Conservation (phyloP, 2,113 vertebrate genomes). For the Brevimyrus niger region DNA sequence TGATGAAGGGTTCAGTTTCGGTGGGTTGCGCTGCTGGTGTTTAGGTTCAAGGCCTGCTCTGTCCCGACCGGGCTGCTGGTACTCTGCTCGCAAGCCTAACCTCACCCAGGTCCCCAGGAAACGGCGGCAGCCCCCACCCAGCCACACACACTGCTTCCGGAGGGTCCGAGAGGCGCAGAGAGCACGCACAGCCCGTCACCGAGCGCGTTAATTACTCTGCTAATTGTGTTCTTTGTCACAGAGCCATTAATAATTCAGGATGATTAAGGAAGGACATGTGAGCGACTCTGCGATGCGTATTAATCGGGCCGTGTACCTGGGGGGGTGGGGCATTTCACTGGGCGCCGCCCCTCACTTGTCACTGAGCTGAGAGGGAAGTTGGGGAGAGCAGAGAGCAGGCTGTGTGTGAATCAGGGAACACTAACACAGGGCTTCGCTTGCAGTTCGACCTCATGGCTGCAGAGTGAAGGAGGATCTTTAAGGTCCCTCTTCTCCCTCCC, state of each 20-base stretch:
- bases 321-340: not conserved
- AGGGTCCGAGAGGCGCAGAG: not conserved
- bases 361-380: not conserved
- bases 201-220: not conserved
- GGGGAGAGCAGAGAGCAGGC: not conserved
- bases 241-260: constrained; percentile 3
- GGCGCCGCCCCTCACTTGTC: not conserved
- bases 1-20: not conserved
- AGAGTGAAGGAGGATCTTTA: not conserved
- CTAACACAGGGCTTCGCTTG: not conserved
- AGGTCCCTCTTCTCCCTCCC: not conserved
- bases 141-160: not conserved
- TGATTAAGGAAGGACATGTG: constrained; percentile 7
- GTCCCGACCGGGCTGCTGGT: not conserved
- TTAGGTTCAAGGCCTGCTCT: not conserved
- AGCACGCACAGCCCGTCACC: not conserved
- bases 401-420: not conserved
- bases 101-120: not conserved
- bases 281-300: not conserved
- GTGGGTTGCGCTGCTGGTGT: not conserved
- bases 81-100: not conserved
- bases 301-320: constrained; percentile 1
- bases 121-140: not conserved
- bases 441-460: not conserved
- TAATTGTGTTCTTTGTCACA: constrained; percentile 10